Evolutionary conservation across 2,113 vertebrate species (phyloP).

Genomic region (Lamprotornis superbus): DNA sequence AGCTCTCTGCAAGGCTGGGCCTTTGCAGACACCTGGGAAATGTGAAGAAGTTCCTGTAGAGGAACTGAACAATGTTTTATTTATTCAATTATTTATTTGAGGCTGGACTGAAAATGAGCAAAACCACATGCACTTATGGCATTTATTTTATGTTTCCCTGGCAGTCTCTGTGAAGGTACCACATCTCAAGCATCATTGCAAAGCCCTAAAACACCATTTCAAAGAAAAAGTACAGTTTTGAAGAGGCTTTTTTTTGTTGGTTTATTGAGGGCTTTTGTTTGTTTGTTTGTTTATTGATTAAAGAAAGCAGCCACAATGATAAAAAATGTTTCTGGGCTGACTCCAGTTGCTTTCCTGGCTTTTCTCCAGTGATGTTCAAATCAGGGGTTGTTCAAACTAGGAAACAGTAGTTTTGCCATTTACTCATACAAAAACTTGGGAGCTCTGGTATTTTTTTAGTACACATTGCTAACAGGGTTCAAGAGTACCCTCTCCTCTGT

Average conservation of each 20-base stretch:
- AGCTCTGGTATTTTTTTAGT: slow-evolving; percentile 57
- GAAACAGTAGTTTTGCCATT: slow-evolving; percentile 59
- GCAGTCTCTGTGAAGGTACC: background rate
- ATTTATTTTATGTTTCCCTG: background rate
- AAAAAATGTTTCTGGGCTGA: slow-evolving; percentile 33
- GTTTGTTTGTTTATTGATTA: background rate
- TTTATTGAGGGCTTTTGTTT: background rate
- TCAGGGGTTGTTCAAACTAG: slow-evolving; percentile 38
- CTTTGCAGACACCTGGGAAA: background rate
- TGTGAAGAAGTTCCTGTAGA: background rate
- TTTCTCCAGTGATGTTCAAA: slow-evolving; percentile 41
- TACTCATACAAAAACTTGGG: slow-evolving; percentile 27
- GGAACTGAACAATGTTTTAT: background rate
- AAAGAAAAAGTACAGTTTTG: background rate
- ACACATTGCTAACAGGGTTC: slow-evolving; percentile 37
- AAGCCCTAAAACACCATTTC: background rate
- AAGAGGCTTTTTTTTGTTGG: background rate
- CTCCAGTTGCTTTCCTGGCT: slow-evolving; percentile 56
- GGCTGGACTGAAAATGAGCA: background rate
- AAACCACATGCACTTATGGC: background rate
- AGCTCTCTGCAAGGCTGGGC: background rate
- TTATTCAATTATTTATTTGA: background rate
- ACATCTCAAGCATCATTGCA: background rate
- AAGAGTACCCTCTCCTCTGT: slow-evolving; percentile 32
- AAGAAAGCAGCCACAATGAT: background rate